A percentile compares a stretch with the other conserved stretches of the same genome.
These are phyloP conservation scores for Drosophila siamana DNA, from an alignment of 2,888 invertebrate species.

Conservation along the genomic window DNA sequence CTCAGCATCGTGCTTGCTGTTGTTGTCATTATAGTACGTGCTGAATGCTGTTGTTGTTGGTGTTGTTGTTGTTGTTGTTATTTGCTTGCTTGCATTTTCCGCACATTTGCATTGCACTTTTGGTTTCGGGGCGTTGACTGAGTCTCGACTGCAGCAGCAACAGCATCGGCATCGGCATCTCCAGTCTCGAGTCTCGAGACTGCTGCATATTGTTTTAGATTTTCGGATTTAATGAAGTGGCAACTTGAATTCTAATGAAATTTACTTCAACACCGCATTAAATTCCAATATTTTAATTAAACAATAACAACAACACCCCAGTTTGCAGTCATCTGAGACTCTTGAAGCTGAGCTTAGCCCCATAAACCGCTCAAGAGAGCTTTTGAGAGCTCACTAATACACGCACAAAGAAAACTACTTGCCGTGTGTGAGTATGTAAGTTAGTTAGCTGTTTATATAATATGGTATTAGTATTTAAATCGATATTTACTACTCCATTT, in stretches of 20 bases:
- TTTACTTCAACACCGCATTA: not conserved
- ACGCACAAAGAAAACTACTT: not conserved
- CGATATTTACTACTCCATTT: too few species aligned
- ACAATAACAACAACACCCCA: not conserved
- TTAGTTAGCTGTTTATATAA: too few species aligned
- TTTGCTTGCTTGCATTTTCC: constrained; percentile 51
- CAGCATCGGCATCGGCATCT: constrained; percentile 3
- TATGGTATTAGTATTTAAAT: too few species aligned
- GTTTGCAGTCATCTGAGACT: not conserved
- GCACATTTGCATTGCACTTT: constrained; percentile 60
- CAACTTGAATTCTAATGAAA: constrained; percentile 24
- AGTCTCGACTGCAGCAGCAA: constrained; percentile 1
- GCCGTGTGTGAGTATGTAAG: not conserved
- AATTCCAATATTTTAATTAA: constrained; percentile 4
- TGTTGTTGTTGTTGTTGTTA: constrained; percentile 25
- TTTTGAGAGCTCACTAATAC: not conserved
- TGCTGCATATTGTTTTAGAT: constrained; percentile 14
- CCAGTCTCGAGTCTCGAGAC: not conserved
- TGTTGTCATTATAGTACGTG: constrained; percentile 20
- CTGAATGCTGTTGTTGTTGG: constrained; percentile 18
- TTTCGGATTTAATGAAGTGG: constrained; percentile 30
- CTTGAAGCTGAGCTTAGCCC: not conserved
- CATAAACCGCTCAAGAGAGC: not conserved
- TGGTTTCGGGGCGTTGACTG: constrained; percentile 38
- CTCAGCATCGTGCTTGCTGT: constrained; percentile 4